phyloP scores from a whole-genome alignment of 2,888 invertebrate species.

The Acleris cristana region DNA sequence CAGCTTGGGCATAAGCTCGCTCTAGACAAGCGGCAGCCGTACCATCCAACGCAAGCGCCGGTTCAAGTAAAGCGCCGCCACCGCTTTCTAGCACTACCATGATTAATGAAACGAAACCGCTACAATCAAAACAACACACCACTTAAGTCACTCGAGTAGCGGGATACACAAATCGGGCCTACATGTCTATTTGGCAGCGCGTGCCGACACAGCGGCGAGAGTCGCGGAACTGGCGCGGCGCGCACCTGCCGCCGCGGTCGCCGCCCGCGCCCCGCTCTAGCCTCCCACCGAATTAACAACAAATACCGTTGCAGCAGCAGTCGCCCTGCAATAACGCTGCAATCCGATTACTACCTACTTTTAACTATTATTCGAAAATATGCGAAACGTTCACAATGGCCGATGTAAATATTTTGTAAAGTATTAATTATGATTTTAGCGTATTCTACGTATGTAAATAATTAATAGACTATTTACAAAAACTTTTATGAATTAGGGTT shows the following conservation, averaged over 20 bases:
- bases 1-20: constrained; percentile 91
- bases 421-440: too few species aligned
- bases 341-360: background rate
- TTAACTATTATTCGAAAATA: background rate
- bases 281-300: constrained; percentile 74
- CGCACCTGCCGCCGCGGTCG: constrained; percentile 64
- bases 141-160: constrained; percentile 63
- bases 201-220: constrained; percentile 68
- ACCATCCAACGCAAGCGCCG: constrained; percentile 89
- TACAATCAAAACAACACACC: constrained; percentile 60
- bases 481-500: too few species aligned
- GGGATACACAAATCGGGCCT: constrained; percentile 61
- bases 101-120: constrained; percentile 48
- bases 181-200: constrained; percentile 70
- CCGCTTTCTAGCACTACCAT: constrained; percentile 83
- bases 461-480: too few species aligned
- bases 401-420: too few species aligned
- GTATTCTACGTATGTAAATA: too few species aligned
- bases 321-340: constrained; percentile 69
- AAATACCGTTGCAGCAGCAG: constrained; percentile 79
- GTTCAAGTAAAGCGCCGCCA: constrained; percentile 78
- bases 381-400: too few species aligned
- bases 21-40: constrained; percentile 88
- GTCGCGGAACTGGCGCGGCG: constrained; percentile 76
- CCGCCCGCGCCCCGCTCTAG: constrained; percentile 59